Evolutionary conservation across 2,113 vertebrate genomes (phyloP).

Genomic region (Menura novaehollandiae): DNA sequence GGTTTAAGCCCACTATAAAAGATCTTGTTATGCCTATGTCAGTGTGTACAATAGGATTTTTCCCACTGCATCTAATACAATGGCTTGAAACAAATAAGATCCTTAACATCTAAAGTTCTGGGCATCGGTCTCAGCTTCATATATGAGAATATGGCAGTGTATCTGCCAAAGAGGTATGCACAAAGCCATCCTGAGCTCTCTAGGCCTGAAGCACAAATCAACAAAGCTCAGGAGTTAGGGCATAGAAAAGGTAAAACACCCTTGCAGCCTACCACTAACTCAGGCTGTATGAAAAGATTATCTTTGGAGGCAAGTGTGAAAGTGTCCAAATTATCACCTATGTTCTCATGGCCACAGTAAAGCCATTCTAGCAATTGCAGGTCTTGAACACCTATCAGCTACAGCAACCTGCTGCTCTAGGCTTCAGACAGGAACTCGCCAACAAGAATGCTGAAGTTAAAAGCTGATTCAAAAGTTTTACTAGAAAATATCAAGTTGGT

Average conservation of each 20-base stretch:
- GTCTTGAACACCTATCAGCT: background rate
- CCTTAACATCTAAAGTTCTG: background rate
- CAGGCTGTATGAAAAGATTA: background rate
- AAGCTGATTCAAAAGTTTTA: background rate
- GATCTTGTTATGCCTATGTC: background rate
- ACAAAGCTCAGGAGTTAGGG: background rate
- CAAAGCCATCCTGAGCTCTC: background rate
- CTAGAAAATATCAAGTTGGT: background rate
- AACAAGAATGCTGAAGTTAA: background rate
- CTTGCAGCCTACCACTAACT: fast-evolving
- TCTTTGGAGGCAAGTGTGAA: background rate
- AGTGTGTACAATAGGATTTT: background rate
- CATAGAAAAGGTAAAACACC: background rate
- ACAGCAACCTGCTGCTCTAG: background rate
- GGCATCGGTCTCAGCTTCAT: background rate
- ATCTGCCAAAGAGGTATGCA: background rate
- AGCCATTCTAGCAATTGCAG: background rate
- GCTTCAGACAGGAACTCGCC: background rate
- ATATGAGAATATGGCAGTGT: background rate
- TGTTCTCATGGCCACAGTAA: background rate
- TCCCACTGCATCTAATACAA: background rate
- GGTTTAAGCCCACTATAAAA: slow-evolving; percentile 26
- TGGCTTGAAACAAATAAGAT: background rate
- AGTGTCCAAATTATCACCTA: background rate
- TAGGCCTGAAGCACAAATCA: background rate